These are phyloP conservation scores for Clarias pachynema DNA, from an alignment of 2,797 vertebrate species.

Conservation along the genomic window DNA sequence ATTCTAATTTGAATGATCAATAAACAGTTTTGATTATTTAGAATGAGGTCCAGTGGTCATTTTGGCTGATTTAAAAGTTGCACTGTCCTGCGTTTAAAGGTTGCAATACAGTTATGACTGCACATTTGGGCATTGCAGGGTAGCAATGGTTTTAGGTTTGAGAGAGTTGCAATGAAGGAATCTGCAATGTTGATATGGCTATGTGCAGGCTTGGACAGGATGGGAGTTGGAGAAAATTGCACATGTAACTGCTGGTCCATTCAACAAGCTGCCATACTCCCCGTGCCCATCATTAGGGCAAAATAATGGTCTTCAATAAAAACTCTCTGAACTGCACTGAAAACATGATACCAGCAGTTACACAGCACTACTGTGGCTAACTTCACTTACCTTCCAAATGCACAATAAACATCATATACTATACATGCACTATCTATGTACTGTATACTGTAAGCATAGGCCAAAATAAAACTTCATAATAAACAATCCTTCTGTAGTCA, in stretches of 20 bases:
- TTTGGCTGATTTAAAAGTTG: not conserved
- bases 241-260: constrained; percentile 8
- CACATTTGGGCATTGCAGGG: not conserved
- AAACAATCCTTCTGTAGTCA: not conserved
- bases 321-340: constrained; percentile 1
- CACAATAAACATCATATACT: not conserved
- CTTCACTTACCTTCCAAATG: not conserved
- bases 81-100: not conserved
- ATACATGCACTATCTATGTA: too few species aligned
- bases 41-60: not conserved
- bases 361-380: not conserved
- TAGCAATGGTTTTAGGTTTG: not conserved
- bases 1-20: not conserved
- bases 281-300: constrained; percentile 16
- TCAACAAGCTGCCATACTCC: constrained; percentile 21
- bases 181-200: not conserved
- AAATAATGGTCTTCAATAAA: constrained; percentile 23
- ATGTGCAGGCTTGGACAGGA: not conserved
- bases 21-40: not conserved
- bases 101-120: not conserved
- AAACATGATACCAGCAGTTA: constrained; percentile 2
- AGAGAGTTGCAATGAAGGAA: not conserved
- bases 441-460: not conserved
- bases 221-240: not conserved
- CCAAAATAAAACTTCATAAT: constrained; percentile 12